Conservation (phyloP, 2,113 vertebrate species). For the Speoplatyrhinus poulsoni region DNA sequence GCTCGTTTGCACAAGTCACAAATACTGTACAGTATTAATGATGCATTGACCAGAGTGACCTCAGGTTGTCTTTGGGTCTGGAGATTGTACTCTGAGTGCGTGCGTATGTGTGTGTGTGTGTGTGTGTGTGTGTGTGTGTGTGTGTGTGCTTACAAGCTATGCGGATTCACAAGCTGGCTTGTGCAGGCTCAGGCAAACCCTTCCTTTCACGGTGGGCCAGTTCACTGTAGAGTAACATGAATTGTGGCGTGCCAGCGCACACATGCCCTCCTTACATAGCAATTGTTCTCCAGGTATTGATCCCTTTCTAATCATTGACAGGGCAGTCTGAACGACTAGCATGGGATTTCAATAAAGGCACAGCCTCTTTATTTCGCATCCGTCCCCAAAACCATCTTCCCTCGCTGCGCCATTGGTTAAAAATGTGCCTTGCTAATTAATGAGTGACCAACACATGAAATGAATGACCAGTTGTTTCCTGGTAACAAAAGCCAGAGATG, state of each 20-base stretch:
- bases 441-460: conserved; percentile 66
- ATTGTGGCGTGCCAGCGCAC: neutral
- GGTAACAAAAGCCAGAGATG: conserved; percentile 46
- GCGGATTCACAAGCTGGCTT: neutral
- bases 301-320: conserved; percentile 72
- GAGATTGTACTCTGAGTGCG: conserved; percentile 80
- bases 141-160: neutral
- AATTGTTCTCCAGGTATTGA: conserved; percentile 60
- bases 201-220: neutral
- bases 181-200: neutral
- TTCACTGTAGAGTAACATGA: conserved; percentile 16
- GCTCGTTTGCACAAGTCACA: too few relatives aligned
- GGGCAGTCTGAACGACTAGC: conserved; percentile 48
- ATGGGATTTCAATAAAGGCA: conserved; percentile 62
- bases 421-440: conserved; percentile 50
- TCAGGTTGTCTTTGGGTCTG: conserved; percentile 81
- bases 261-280: conserved; percentile 18
- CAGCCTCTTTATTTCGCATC: conserved; percentile 41
- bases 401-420: conserved; percentile 30
- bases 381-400: conserved; percentile 37
- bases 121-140: neutral
- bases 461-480: conserved; percentile 47
- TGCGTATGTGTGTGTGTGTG: conserved; percentile 29
- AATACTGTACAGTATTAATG: conserved; percentile 2
- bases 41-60: conserved; percentile 78